These are phyloP conservation scores for Labeo calbasu DNA, from an alignment of 2,797 vertebrate genomes.

Conservation along the genomic window DNA sequence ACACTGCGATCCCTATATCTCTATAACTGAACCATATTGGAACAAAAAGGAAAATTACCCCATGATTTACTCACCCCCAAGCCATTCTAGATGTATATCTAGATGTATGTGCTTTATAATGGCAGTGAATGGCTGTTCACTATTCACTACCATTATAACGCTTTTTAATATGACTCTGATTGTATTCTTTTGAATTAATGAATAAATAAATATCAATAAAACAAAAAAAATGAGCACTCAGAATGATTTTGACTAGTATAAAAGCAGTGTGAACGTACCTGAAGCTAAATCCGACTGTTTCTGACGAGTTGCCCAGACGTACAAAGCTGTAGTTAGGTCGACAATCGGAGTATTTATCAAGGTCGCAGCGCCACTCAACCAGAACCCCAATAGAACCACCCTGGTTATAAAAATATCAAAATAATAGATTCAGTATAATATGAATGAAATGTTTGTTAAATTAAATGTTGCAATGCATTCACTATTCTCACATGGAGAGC, in stretches of 20 bases:
- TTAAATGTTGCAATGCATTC: neutral
- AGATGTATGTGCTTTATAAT: too few relatives aligned
- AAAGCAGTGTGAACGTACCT: slow-evolving; percentile 73
- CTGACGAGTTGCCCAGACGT: slow-evolving; percentile 78
- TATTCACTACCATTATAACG: too few relatives aligned
- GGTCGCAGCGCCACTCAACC: slow-evolving; percentile 91
- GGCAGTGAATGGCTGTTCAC: too few relatives aligned
- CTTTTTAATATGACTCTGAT: too few relatives aligned
- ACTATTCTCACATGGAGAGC: slow-evolving; percentile 74
- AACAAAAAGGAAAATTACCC: too few relatives aligned
- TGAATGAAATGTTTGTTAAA: neutral
- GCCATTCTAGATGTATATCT: too few relatives aligned
- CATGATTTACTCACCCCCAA: too few relatives aligned
- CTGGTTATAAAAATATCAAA: slow-evolving; percentile 54
- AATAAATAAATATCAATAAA: too few relatives aligned
- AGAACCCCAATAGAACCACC: slow-evolving; percentile 88
- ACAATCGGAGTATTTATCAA: slow-evolving; percentile 86
- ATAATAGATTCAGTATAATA: neutral
- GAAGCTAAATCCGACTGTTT: slow-evolving; percentile 87
- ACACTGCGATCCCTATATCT: neutral
- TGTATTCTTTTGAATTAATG: too few relatives aligned
- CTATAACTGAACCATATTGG: neutral
- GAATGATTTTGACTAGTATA: neutral
- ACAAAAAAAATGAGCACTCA: neutral
- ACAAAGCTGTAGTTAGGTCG: slow-evolving; percentile 86